phyloP scores from a whole-genome alignment of 2,797 vertebrate species.

The Gallinago nigripennis region DNA sequence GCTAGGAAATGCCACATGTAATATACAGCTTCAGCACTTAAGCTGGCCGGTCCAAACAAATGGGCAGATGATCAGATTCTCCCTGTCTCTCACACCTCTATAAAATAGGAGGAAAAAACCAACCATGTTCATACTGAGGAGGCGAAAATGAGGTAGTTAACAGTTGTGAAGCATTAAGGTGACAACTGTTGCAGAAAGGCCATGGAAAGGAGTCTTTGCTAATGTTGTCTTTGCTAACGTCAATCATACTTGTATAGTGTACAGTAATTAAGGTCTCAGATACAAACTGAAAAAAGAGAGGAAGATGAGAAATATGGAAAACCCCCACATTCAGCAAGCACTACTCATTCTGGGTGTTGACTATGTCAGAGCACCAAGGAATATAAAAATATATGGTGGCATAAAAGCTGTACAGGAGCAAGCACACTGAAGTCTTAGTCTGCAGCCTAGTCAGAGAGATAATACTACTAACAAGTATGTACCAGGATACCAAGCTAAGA shows the following conservation, averaged over 20 bases:
- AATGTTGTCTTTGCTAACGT: no score
- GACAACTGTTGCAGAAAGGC: not conserved
- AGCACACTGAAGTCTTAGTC: not conserved
- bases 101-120: not conserved
- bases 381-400: not conserved
- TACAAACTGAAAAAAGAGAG: not conserved
- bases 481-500: not conserved
- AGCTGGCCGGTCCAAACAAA: not conserved
- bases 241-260: not conserved
- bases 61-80: not conserved
- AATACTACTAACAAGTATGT: not conserved
- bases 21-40: not conserved
- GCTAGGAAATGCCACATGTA: not conserved
- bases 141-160: not conserved
- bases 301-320: not conserved
- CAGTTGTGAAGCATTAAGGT: not conserved
- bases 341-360: not conserved
- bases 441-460: not conserved
- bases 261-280: not conserved
- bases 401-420: not conserved
- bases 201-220: not conserved
- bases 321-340: not conserved
- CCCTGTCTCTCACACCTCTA: not conserved
- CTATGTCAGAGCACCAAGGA: not conserved
- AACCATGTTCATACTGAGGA: not conserved